A percentile compares a stretch with the other conserved stretches of the same genome.
Conservation (phyloP, 92 coral and sea anemone species). For the Zoanthus solanderi region DNA sequence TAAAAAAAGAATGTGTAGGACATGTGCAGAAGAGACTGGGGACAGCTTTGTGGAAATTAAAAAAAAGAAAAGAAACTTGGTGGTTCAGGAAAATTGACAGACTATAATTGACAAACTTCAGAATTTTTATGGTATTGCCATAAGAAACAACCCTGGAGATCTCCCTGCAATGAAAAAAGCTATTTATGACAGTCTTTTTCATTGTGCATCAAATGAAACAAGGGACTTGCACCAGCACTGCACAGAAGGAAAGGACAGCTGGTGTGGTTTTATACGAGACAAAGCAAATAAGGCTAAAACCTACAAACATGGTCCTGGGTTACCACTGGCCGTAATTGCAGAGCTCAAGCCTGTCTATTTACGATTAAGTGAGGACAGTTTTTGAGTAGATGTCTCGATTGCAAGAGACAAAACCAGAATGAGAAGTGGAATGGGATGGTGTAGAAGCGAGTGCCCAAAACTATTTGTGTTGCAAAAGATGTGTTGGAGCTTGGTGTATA, state of each 20-base stretch:
- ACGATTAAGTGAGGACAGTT: conserved; percentile 17
- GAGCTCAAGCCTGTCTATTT: conserved; percentile 2
- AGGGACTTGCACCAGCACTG: no score
- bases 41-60: conserved; percentile 44
- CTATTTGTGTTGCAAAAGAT: conserved; percentile 31
- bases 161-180: no score
- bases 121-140: conserved; percentile 50
- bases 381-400: conserved; percentile 41
- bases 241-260: no score
- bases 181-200: no score
- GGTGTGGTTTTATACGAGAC: not conserved
- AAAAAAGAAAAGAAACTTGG: conserved; percentile 50
- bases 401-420: conserved; percentile 49
- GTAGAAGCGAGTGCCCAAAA: conserved; percentile 39
- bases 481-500: conserved; percentile 45
- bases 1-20: not conserved
- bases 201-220: no score
- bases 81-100: conserved; percentile 38
- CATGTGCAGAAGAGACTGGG: conserved; percentile 52
- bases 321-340: not conserved
- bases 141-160: no score
- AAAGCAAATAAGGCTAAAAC: conserved; percentile 1
- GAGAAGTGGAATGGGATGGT: conserved; percentile 50
- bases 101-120: conserved; percentile 48
- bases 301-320: conserved; percentile 27